These are phyloP conservation scores for Semibalanus balanoides DNA, from an alignment of 1,140 invertebrate species.

Conservation along the genomic window DNA sequence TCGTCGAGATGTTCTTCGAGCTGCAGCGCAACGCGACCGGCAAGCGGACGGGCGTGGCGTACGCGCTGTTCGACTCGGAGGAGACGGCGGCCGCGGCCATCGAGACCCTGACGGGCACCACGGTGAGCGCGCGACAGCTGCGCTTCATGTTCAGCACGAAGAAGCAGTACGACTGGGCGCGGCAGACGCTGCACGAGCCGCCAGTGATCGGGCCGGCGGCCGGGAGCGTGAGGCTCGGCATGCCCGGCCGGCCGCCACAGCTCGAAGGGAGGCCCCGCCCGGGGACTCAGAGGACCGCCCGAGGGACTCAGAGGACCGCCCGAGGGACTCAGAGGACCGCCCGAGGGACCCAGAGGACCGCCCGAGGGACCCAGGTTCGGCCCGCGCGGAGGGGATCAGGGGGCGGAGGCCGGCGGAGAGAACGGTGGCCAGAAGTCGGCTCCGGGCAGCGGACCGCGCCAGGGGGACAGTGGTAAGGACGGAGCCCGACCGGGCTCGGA, in stretches of 20 bases:
- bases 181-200: background rate
- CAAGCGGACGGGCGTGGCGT: constrained; percentile 9
- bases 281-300: too few species aligned
- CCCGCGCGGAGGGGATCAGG: too few species aligned
- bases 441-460: too few species aligned
- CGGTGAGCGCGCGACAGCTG: constrained; percentile 7
- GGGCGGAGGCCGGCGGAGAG: background rate
- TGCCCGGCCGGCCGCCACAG: background rate
- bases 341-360: too few species aligned
- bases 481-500: too few species aligned
- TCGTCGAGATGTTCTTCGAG: constrained; percentile 11
- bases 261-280: too few species aligned
- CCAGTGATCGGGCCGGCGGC: background rate
- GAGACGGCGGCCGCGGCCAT: constrained; percentile 9
- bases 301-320: too few species aligned
- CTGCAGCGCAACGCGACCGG: background rate
- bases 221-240: background rate
- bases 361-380: too few species aligned
- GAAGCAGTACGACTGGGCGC: constrained; percentile 28
- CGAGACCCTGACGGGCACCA: background rate
- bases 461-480: too few species aligned
- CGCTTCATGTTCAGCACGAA: background rate
- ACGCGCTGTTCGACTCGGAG: constrained; percentile 10
- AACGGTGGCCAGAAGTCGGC: background rate
- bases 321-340: too few species aligned